phyloP scores from a whole-genome alignment of 2,113 vertebrate species.

The Penelope pileata region DNA sequence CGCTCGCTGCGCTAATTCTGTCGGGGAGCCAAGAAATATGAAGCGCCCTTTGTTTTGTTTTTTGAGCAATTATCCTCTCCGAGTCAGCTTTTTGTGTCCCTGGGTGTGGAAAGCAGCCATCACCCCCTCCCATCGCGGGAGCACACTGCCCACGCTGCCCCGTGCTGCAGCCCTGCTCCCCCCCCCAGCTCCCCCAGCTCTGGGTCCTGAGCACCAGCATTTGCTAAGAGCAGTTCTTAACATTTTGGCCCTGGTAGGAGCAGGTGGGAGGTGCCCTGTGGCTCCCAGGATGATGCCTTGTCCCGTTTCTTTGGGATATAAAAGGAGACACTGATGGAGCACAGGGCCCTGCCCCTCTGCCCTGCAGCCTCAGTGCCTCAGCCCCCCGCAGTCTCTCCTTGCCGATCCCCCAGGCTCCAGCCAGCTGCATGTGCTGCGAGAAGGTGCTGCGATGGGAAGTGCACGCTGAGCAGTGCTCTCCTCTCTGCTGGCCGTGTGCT shows the following conservation, averaged over 20 bases:
- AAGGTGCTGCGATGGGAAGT: neutral
- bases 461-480: too few relatives aligned
- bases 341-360: fast-evolving
- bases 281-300: neutral
- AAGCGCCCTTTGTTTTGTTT: conserved; percentile 20
- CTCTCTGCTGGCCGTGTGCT: neutral
- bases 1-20: conserved; percentile 41
- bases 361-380: too few relatives aligned
- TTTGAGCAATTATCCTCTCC: conserved; percentile 27
- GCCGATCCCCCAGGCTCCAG: neutral
- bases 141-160: fast-evolving
- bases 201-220: fast-evolving
- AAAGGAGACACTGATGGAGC: neutral
- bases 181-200: neutral
- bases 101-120: neutral
- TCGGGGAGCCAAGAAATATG: conserved; percentile 60
- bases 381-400: too few relatives aligned
- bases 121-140: neutral
- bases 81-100: neutral
- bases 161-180: neutral
- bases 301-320: neutral
- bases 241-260: neutral
- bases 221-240: too few relatives aligned
- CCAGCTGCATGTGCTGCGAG: neutral
- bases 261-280: neutral